Evolutionary conservation across 2,888 invertebrate genomes (phyloP).

Genomic region (Heterodera filipjevi): DNA sequence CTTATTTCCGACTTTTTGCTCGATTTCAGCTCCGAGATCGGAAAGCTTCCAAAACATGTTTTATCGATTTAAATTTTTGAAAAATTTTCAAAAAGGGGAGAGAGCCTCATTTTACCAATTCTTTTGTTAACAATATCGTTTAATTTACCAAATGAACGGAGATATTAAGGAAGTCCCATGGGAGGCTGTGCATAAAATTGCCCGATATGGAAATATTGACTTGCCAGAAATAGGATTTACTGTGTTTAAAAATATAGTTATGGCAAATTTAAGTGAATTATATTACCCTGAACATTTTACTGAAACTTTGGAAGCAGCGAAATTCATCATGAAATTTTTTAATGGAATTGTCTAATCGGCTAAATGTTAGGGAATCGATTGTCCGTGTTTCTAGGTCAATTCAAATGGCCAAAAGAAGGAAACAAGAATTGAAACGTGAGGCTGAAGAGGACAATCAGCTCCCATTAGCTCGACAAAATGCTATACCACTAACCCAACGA

Average conservation of each 20-base stretch:
- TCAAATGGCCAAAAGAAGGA: neutral
- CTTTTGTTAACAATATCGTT: too few species aligned
- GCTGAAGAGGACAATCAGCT: neutral
- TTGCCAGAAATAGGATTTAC: slow-evolving; percentile 11
- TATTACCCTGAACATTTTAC: slow-evolving; percentile 15
- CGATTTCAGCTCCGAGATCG: too few species aligned
- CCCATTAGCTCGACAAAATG: neutral
- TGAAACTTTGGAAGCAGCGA: slow-evolving; percentile 12
- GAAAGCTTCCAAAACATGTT: too few species aligned
- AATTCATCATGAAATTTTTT: slow-evolving; percentile 13
- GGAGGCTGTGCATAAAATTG: neutral
- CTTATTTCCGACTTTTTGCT: too few species aligned
- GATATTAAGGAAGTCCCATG: slow-evolving; percentile 6
- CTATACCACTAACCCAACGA: neutral
- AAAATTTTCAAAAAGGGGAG: too few species aligned
- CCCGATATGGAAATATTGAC: slow-evolving; percentile 13
- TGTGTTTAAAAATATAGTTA: slow-evolving; percentile 16
- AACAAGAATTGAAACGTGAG: neutral
- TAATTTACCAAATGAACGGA: slow-evolving; percentile 9
- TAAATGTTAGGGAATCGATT: neutral
- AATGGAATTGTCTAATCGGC: neutral
- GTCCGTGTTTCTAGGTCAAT: neutral
- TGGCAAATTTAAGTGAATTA: slow-evolving; percentile 12
- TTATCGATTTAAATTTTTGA: too few species aligned
- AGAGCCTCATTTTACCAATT: too few species aligned